Base-by-base conservation (phyloP, 1,140 invertebrate genomes). In the Bombus pascuorum region DNA sequence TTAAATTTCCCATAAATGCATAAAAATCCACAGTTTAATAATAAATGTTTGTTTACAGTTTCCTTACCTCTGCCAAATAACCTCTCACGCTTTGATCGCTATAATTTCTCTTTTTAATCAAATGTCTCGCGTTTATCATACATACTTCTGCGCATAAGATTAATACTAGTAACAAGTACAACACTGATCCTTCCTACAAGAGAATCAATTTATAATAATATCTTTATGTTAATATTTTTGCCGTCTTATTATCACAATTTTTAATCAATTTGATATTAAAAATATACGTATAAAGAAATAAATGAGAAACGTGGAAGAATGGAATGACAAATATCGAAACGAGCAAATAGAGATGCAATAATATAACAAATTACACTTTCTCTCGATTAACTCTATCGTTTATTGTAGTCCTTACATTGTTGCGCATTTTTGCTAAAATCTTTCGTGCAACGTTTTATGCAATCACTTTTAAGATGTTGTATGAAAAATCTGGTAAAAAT, bases 31-130 rank as follows among this genome's bases (percentile, higher is more conserved):
- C 47, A 47, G 15, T 18, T 18, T 53, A 53, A 53, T 53, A 53
- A 53, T 53, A 22, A 18, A 13, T 57, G 12, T 25, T 5, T 32
- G 32, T 80, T 39, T 25, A 65, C 28, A 18, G 1, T 8, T 39
- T 2, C 2, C 87, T 93, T 95, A 98, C 97, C 96, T 98, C 97
- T 18, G 97, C 97, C 87, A 98, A 95, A 93, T 98, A 98, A 92
- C 97, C 97, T 91, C 96, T 96, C 13, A 98, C 96, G 70, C 97
- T 97, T 92, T 97, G 97, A 93, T 98, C 97, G 28, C 97, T 97
- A 92, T 97, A 97, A 92, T 97, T 97, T 91, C 97, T 95, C 93
- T 97, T 97, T 12, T 94, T 95, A 66, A 96, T 94, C 81, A 94
- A 91, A 59, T 95, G 94, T n/a, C 85, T 91, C 25, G 91, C 87